phyloP scores from a whole-genome alignment of 2,113 vertebrate genomes.

The Tamias sibiricus region DNA sequence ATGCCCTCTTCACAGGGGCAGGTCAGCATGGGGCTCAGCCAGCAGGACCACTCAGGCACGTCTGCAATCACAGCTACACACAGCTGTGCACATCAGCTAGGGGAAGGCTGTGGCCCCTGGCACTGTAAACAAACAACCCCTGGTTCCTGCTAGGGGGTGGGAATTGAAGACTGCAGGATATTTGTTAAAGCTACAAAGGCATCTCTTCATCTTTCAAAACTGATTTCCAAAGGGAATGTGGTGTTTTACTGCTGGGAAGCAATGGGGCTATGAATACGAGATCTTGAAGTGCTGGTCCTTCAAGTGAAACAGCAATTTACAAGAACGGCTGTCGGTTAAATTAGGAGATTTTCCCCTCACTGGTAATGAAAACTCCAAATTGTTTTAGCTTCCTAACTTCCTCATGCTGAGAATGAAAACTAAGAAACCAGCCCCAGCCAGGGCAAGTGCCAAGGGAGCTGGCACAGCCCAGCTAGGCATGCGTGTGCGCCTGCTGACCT shows the following conservation, averaged over 20 bases:
- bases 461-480: no score
- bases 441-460: no score
- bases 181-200: background rate
- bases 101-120: fast-evolving
- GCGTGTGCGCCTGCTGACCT: no score
- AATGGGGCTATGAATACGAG: no score
- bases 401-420: no score
- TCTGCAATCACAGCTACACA: fast-evolving
- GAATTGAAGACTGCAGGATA: fast-evolving
- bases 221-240: fast-evolving
- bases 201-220: background rate
- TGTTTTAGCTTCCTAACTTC: no score
- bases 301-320: no score
- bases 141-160: background rate
- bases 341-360: background rate
- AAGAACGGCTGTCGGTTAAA: background rate
- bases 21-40: fast-evolving
- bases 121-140: fast-evolving
- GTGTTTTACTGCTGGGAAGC: background rate
- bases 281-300: background rate
- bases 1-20: fast-evolving
- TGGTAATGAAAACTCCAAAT: no score
- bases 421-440: no score
- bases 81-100: background rate
- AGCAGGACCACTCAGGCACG: fast-evolving